phyloP scores from a whole-genome alignment of 92 coral and sea anemone genomes.

The Galaxea fascicularis region DNA sequence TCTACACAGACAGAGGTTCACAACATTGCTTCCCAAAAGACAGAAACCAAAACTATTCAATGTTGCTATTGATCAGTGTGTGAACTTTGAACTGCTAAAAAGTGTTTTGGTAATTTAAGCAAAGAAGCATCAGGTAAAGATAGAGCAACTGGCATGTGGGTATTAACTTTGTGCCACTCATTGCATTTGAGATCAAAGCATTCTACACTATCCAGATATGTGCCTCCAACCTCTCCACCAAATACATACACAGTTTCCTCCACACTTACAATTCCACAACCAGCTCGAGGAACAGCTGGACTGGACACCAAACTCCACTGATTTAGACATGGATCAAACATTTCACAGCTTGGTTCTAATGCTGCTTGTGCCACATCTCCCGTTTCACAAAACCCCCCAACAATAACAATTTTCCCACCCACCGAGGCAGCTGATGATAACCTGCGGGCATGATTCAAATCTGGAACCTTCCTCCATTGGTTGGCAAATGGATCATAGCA shows the following conservation, averaged over 20 bases:
- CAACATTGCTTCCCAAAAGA: too few species aligned
- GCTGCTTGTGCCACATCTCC: background rate
- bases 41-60: too few species aligned
- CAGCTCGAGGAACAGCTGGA: conserved; percentile 67
- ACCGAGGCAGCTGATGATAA: conserved; percentile 60
- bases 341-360: conserved; percentile 78
- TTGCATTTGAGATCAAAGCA: conserved; percentile 61
- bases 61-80: too few species aligned
- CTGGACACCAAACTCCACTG: conserved; percentile 77
- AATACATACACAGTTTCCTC: conserved; percentile 70
- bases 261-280: conserved; percentile 74
- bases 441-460: conserved; percentile 62
- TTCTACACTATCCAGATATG: conserved; percentile 40
- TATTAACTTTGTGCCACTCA: conserved; percentile 50
- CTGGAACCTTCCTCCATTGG: conserved; percentile 72
- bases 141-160: conserved; percentile 35
- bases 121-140: conserved; percentile 62
- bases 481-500: conserved; percentile 75
- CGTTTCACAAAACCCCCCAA: conserved; percentile 69
- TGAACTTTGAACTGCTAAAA: background rate
- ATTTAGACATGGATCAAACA: conserved; percentile 63
- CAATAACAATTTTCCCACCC: conserved; percentile 64
- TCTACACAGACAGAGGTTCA: too few species aligned
- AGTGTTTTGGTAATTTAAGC: conserved; percentile 55
- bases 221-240: conserved; percentile 70